Base-by-base conservation (phyloP, 1,140 invertebrate genomes). In the Stegodyphus mimosarum region DNA sequence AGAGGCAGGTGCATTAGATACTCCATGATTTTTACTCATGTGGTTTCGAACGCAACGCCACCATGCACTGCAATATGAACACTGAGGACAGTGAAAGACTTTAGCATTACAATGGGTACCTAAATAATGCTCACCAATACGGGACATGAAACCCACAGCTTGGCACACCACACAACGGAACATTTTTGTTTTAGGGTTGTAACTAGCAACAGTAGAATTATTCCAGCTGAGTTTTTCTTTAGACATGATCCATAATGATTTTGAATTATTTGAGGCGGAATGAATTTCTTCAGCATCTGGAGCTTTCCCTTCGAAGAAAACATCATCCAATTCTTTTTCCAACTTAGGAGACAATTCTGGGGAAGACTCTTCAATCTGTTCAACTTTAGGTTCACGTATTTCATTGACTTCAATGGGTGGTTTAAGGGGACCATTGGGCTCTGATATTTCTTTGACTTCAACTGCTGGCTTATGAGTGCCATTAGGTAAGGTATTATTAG, bases 111-210 rank as follows among this genome's bases (percentile, higher is more conserved):
- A 95, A 90, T 96, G 95, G 7, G 95, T 93, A 53, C 95, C 95
- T 51, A 96, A 91, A 92, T 95, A 96, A 89, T 96, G 95, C 88
- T 96, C 95, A 0, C 95, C 95, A 6, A 96, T 93, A 11, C 95
- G 92, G 13, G 94, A 94, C 49, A 95, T 91, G 87, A 95, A 95
- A 6, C 94, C 94, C 69, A 95, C 94, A 89, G 94, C 94, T 88
- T 95, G 94, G 89, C 95, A 95, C 88, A 94, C 94, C 7, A 93
- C 92, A 90, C 94, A 95, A 87, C 94, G 93, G 90, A 95, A 95
- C 64, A 95, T 91, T 78, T 94, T 93, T 89, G 94, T 94, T 52
- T 92, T 92, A 4, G 93, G 93, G 90, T 94, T 94, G 90, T 94
- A 95, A 85, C 83, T 81, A 18, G 87, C 87, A 66, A 88, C 87